Evolutionary conservation across 2,797 vertebrate genomes (phyloP).

Genomic region (Simalia tracyae): DNA sequence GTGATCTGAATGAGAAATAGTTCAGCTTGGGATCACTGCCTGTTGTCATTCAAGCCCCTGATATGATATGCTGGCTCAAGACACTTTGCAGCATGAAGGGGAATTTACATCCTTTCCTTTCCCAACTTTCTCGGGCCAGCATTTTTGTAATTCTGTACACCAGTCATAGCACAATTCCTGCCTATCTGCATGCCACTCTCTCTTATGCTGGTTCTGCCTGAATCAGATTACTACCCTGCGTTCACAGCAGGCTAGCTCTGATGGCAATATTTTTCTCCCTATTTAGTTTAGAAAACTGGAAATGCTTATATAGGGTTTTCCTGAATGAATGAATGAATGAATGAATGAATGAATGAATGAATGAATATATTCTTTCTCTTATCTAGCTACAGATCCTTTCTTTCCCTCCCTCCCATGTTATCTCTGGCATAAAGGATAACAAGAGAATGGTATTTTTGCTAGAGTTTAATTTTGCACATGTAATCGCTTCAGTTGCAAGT

Average conservation of each 20-base stretch:
- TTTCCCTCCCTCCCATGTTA: not conserved
- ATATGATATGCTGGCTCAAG: not conserved
- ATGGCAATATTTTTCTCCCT: not conserved
- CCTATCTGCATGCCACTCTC: not conserved
- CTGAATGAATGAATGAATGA: not conserved
- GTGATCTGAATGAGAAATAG: conserved; percentile 9
- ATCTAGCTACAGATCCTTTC: not conserved
- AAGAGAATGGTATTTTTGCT: not conserved
- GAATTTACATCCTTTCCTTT: not conserved
- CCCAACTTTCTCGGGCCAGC: not conserved
- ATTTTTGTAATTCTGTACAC: not conserved
- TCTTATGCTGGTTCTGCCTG: not conserved
- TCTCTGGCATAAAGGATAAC: conserved; percentile 19
- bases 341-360: too few species aligned
- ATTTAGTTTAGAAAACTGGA: conserved; percentile 16
- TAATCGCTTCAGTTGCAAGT: not conserved
- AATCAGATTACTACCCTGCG: not conserved
- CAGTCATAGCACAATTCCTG: not conserved
- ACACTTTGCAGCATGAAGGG: not conserved
- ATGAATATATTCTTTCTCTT: not conserved
- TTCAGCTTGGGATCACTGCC: not conserved
- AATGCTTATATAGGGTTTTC: conserved; percentile 17
- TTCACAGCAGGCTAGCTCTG: not conserved
- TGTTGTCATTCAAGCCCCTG: rapidly evolving
- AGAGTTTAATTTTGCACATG: not conserved